phyloP scores from a whole-genome alignment of 2,888 invertebrate genomes.

The Drosophila vallismaia region DNA sequence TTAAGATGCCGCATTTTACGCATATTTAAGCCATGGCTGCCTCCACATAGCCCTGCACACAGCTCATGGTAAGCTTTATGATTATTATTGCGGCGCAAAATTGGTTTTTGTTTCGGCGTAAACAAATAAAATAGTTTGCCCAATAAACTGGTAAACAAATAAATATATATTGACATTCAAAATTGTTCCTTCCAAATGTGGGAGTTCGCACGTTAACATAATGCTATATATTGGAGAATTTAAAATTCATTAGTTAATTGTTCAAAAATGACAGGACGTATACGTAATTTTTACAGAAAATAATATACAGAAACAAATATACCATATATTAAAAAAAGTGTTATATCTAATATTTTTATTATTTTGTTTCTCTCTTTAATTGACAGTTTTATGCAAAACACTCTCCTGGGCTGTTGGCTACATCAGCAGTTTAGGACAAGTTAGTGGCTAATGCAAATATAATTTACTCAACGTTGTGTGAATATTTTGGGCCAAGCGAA shows the following conservation, averaged over 20 bases:
- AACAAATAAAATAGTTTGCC: constrained; percentile 49
- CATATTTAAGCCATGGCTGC: constrained; percentile 32
- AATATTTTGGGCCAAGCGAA: constrained; percentile 36
- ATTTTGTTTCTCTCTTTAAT: neutral
- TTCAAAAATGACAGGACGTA: neutral
- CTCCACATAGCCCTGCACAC: neutral
- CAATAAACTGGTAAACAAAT: constrained; percentile 58
- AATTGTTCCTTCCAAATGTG: neutral
- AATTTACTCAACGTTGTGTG: constrained; percentile 37
- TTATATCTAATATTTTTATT: neutral
- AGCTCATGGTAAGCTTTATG: constrained; percentile 28
- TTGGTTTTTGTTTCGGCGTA: constrained; percentile 51
- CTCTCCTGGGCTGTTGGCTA: constrained; percentile 21
- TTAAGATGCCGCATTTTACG: constrained; percentile 52
- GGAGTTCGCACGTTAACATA: neutral
- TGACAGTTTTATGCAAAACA: constrained; percentile 13
- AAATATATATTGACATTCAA: constrained; percentile 47
- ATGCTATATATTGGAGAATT: constrained; percentile 17
- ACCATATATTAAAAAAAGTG: neutral
- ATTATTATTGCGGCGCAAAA: constrained; percentile 49
- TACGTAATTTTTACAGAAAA: constrained; percentile 18
- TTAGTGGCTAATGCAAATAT: constrained; percentile 44
- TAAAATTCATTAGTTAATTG: constrained; percentile 23
- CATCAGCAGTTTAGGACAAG: constrained; percentile 31
- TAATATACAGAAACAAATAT: too few relatives aligned